A percentile compares a stretch with the other conserved stretches of the same genome.
Evolutionary conservation across 1,140 invertebrate genomes (phyloP).

Genomic region (Ectropis grisescens): DNA sequence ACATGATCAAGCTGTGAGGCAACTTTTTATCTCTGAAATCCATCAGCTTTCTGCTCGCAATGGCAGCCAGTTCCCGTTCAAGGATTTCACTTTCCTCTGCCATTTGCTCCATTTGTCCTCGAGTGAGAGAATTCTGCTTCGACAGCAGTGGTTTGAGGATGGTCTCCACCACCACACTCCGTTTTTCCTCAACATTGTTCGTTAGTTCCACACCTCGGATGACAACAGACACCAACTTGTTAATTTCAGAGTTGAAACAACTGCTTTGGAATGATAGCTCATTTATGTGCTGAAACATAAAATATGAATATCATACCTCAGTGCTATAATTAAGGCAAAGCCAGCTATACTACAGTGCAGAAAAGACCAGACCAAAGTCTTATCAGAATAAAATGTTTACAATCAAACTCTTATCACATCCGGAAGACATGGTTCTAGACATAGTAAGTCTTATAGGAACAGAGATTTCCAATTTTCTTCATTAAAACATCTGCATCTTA

Average conservation of each 20-base stretch:
- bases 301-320: too few species aligned
- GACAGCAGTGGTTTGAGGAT: slow-evolving; percentile 57
- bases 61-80: slow-evolving; percentile 31
- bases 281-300: slow-evolving; percentile 80
- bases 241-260: slow-evolving; percentile 90
- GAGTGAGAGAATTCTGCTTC: slow-evolving; percentile 54
- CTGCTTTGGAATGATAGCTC: slow-evolving; percentile 89
- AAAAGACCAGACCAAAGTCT: too few species aligned
- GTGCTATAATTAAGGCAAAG: too few species aligned
- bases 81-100: slow-evolving; percentile 18
- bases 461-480: too few species aligned
- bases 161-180: slow-evolving; percentile 40
- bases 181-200: slow-evolving; percentile 76
- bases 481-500: too few species aligned
- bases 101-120: slow-evolving; percentile 25
- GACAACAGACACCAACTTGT: slow-evolving; percentile 88
- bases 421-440: too few species aligned
- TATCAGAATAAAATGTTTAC: too few species aligned
- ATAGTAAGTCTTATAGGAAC: too few species aligned
- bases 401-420: too few species aligned
- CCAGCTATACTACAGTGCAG: too few species aligned
- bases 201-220: slow-evolving; percentile 88
- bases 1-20: slow-evolving; percentile 82
- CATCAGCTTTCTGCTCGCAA: slow-evolving; percentile 51
- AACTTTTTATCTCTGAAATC: slow-evolving; percentile 83